Base-by-base conservation (phyloP, 1,140 invertebrate species). In the Drosophila pectinifera region DNA sequence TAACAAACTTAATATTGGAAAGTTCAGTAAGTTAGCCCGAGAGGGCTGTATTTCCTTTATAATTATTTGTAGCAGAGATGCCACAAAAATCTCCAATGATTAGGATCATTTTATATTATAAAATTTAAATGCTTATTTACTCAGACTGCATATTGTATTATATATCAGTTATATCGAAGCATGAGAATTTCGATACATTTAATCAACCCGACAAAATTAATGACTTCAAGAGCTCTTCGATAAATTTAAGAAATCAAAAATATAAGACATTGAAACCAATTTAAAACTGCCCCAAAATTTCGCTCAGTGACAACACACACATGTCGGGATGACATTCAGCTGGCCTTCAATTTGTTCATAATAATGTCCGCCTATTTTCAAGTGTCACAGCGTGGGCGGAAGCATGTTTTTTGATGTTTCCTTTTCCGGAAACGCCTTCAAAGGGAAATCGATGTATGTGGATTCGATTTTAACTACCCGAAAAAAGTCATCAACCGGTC, bases 281-380 rank as follows among this genome's bases (percentile, higher is more conserved):
- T n/a, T 42, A 42, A 20, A 42, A 20, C 4, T 3, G 7, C 2
- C 18, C 13, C 4, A 0, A 8, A 51, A 20, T 20, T 51, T 34
- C 13, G 18, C 13, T 10, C 18, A 68, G 26, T 62, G 38, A 4
- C 16, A 3, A 24, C 42, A 28, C 48, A 31, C 39, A 64, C 58
- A 54, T 63, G 28, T 24, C 53, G 31, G 46, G 28, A 51, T 61
- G 70, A 80, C 72, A 73, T 89, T 80, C 62, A 62, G 45, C 45
- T 41, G 67, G 79, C 67, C 83, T 80, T 80, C 73, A 88, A 83
- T 88, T 83, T 89, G 80, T 79, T 73, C 78, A 65, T 75, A 68
- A 86, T 86, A 88, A 83, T 88, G 65, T 59, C 58, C 70, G 63
- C 49, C 62, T 69, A 79, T 79, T 88, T 86, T 86, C 65, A 75